Conservation (phyloP, 2,797 vertebrate genomes). For the Acrocephalus scirpaceus region DNA sequence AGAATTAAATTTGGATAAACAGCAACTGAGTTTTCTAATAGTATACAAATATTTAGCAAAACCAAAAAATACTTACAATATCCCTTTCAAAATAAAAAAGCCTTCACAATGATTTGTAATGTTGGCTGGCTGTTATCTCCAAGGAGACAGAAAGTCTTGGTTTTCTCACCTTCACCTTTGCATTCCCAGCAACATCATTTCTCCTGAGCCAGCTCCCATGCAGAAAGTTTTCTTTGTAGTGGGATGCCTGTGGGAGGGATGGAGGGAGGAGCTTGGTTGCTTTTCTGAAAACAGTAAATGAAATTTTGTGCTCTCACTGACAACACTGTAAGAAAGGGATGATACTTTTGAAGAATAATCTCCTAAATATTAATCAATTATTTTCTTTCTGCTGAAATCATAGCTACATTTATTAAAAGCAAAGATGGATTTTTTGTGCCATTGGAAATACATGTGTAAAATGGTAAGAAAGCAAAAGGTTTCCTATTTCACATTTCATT, state of each 20-base stretch:
- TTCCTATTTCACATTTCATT: background rate
- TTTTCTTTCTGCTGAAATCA: conserved; percentile 61
- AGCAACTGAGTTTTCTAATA: background rate
- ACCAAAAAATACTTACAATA: conserved; percentile 18
- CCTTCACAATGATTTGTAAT: background rate
- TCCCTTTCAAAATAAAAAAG: background rate
- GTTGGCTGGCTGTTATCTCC: background rate
- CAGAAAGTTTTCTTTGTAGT: conserved; percentile 36
- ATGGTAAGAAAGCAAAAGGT: background rate
- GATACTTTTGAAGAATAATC: conserved; percentile 49
- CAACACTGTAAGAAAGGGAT: conserved; percentile 40
- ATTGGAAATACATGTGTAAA: background rate
- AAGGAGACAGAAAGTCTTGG: background rate
- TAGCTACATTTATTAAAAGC: conserved; percentile 40
- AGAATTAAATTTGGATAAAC: background rate
- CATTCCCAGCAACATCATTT: background rate
- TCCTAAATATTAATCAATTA: conserved; percentile 34
- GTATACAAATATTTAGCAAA: background rate
- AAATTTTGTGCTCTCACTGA: conserved; percentile 43
- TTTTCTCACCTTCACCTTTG: background rate
- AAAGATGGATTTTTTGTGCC: background rate
- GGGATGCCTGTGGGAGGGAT: background rate
- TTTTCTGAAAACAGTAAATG: conserved; percentile 49
- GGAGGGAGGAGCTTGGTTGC: conserved; percentile 36
- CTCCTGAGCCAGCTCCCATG: background rate